Evolutionary conservation across 1,140 invertebrate genomes (phyloP).

Genomic region (Lucilia sericata): DNA sequence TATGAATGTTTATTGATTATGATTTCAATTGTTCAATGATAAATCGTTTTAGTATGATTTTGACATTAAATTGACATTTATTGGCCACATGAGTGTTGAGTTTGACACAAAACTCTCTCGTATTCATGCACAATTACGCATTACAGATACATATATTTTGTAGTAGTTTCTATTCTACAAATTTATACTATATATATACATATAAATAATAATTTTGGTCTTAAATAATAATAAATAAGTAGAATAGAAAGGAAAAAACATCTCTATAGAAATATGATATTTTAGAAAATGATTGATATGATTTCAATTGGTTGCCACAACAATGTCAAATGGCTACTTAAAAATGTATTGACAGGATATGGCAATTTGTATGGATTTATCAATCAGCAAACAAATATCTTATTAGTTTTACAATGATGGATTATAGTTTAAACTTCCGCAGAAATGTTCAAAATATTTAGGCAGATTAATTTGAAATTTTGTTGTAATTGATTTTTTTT

Average conservation of each 20-base stretch:
- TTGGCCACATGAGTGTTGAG: slow-evolving; percentile 28
- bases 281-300: not conserved
- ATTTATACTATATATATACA: not conserved
- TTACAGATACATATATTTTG: not conserved
- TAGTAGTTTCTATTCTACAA: not conserved
- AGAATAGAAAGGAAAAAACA: too few species aligned
- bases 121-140: too few species aligned
- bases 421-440: too few species aligned
- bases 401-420: too few species aligned
- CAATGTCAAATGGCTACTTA: not conserved
- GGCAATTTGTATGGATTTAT: too few species aligned
- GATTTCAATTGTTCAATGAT: slow-evolving; percentile 10
- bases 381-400: too few species aligned
- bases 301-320: not conserved
- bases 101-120: not conserved
- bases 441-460: too few species aligned
- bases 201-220: too few species aligned
- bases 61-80: slow-evolving; percentile 36
- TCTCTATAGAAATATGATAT: too few species aligned
- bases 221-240: too few species aligned
- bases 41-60: slow-evolving; percentile 25
- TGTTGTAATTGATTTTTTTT: too few species aligned
- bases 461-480: too few species aligned
- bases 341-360: not conserved
- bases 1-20: not conserved